Evolutionary conservation across 1,140 invertebrate species (phyloP).

Genomic region (Octopus sinensis): DNA sequence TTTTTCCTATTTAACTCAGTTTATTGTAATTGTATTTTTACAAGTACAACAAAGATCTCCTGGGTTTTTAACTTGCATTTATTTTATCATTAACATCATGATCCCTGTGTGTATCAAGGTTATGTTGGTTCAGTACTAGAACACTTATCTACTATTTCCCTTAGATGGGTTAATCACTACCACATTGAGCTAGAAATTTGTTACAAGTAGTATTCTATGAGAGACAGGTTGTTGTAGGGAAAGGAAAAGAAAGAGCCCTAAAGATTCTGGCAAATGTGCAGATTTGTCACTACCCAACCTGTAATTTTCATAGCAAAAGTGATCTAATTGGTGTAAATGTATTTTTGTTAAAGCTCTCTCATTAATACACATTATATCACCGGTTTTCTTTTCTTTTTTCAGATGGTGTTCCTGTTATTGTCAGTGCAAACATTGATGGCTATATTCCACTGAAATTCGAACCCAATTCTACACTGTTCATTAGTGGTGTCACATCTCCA

Average conservation of each 20-base stretch:
- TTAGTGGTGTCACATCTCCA: slow-evolving; percentile 29
- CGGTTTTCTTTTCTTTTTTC: slow-evolving; percentile 14
- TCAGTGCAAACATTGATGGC: slow-evolving; percentile 48
- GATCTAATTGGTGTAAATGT: slow-evolving; percentile 1
- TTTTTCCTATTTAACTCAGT: too few relatives aligned
- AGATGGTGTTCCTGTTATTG: slow-evolving; percentile 45
- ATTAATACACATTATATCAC: too few relatives aligned
- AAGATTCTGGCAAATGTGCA: too few relatives aligned
- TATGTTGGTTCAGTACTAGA: neutral
- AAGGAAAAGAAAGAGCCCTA: too few relatives aligned
- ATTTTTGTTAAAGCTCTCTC: neutral
- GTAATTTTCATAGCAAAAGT: neutral
- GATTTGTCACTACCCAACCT: neutral
- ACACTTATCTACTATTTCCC: neutral
- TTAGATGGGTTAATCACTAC: neutral
- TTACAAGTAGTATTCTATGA: too few relatives aligned
- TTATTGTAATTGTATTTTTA: too few relatives aligned
- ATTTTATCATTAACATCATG: too few relatives aligned
- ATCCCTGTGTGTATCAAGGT: too few relatives aligned
- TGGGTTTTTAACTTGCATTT: too few relatives aligned
- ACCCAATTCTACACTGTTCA: slow-evolving; percentile 34
- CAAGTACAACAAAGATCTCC: too few relatives aligned
- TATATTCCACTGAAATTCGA: slow-evolving; percentile 50
- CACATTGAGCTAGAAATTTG: neutral
- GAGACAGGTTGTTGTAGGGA: too few relatives aligned